phyloP scores from a whole-genome alignment of 2,113 vertebrate genomes.

The Notothenia rossii region DNA sequence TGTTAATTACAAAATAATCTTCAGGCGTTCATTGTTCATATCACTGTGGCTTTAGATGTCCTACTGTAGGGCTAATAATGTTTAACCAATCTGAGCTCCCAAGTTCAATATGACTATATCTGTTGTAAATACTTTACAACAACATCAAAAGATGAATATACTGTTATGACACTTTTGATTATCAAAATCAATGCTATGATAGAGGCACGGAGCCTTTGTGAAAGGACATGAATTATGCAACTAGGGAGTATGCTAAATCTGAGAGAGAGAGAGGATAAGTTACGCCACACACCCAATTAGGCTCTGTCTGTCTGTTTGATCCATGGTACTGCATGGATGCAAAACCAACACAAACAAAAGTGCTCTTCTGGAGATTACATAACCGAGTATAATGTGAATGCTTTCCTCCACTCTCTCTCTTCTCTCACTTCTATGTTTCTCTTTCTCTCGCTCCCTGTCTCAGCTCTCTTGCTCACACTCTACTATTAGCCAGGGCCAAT shows the following conservation, averaged over 20 bases:
- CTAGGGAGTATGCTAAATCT: slow-evolving; percentile 40
- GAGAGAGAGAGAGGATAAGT: slow-evolving; percentile 1
- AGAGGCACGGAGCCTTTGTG: slow-evolving; percentile 31
- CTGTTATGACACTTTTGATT: slow-evolving; percentile 39
- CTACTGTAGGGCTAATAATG: slow-evolving; percentile 6
- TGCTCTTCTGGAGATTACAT: slow-evolving; percentile 59
- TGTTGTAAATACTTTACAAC: slow-evolving; percentile 21
- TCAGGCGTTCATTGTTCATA: not conserved
- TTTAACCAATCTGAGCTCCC: slow-evolving; percentile 3
- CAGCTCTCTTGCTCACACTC: slow-evolving; percentile 13
- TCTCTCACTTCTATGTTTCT: slow-evolving; percentile 32
- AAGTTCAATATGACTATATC: slow-evolving; percentile 4
- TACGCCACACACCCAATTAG: slow-evolving; percentile 63
- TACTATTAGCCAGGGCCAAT: slow-evolving; percentile 2
- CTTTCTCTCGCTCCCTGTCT: slow-evolving; percentile 20
- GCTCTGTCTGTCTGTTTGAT: slow-evolving; percentile 66
- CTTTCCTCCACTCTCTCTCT: slow-evolving; percentile 24
- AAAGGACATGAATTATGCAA: slow-evolving; percentile 67
- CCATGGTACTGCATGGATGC: slow-evolving; percentile 59
- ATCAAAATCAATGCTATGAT: slow-evolving; percentile 45
- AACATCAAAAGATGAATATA: slow-evolving; percentile 35
- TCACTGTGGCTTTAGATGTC: not conserved
- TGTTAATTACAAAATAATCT: slow-evolving; percentile 16
- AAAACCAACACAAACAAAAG: slow-evolving; percentile 70
- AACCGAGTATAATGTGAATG: slow-evolving; percentile 55